Evolutionary conservation across 1,140 invertebrate genomes (phyloP).

Genomic region (Papilio helenus): DNA sequence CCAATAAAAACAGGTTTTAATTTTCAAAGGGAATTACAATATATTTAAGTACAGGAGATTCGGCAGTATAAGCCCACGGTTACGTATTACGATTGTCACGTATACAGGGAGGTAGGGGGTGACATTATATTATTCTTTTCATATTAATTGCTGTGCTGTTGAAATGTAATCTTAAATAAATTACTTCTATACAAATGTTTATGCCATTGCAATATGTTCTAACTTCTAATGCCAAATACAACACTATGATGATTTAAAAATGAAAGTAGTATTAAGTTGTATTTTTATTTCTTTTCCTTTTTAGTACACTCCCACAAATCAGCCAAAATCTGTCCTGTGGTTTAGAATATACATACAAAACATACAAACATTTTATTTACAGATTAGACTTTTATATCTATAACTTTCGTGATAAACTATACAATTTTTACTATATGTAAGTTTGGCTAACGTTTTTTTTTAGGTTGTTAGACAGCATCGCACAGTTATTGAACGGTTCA

Average conservation of each 20-base stretch:
- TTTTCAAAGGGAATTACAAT: no score
- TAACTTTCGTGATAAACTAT: no score
- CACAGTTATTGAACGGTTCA: conserved; percentile 65
- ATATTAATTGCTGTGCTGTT: background rate
- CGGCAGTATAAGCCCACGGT: background rate
- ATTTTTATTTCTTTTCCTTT: no score
- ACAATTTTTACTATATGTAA: no score
- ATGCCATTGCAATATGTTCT: background rate
- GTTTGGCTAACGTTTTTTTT: conserved; percentile 41
- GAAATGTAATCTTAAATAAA: background rate
- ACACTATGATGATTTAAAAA: no score
- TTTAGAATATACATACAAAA: no score
- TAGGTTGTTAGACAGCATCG: conserved; percentile 74
- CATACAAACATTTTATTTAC: no score
- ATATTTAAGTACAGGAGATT: no score
- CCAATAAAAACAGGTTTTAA: background rate
- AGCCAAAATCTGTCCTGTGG: background rate
- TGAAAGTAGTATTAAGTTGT: background rate
- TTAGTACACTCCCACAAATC: no score
- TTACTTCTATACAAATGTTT: background rate
- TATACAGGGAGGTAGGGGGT: background rate
- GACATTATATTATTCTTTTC: background rate
- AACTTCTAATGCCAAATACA: background rate
- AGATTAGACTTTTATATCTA: no score
- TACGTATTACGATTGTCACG: background rate